Evolutionary conservation across 2,888 invertebrate species (phyloP), one percentile per base, ranked within the genome.

Genomic region (Ryuthela nishihirai): DNA sequence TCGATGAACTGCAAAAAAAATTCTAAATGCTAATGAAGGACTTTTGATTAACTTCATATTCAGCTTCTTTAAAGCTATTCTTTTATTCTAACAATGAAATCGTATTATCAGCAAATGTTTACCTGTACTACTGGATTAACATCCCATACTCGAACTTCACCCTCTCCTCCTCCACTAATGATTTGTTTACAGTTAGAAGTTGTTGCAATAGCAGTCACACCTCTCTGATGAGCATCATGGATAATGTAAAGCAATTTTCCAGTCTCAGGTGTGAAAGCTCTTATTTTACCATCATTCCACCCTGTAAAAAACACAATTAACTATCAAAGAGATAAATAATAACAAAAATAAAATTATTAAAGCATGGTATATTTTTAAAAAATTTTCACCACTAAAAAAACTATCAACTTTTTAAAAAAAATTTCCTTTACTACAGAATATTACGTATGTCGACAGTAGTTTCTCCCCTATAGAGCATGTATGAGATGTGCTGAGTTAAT

Each of bases 151-250:
- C 69, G 63, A 62, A 83, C 87, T 78, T 92, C 90, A n/a, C 93
- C 94, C 71, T 93, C 92, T 62, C 88, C 87, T 4, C 93, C 94
- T 1, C 94, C 94, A 41, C 88, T 91, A 41, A 94, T 82, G 46
- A 95, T 79, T 21, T 82, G 81, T 15, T 77, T 77, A 1, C 86
- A 86, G 67, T 84, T 82, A 3, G 78, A 79, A 0, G 88, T 85
- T 65, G 85, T 80, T 21, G 85, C 84, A 34, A 95, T 74, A 0
- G 92, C 88, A 0, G 92, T 89, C 0, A 88, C 86, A 50, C 90
- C 90, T 72, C 90, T 89, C 68, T 88, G 86, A 72, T 95, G 94
- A 1, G 93, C 90, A 77, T 90, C 87, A 66, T 84, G 80, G 68
- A 95, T 90, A 42, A 84, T 83, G 76, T 85, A 93, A 65, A 88